phyloP scores from a whole-genome alignment of 2,888 invertebrate genomes.

The Melieria omissa region DNA sequence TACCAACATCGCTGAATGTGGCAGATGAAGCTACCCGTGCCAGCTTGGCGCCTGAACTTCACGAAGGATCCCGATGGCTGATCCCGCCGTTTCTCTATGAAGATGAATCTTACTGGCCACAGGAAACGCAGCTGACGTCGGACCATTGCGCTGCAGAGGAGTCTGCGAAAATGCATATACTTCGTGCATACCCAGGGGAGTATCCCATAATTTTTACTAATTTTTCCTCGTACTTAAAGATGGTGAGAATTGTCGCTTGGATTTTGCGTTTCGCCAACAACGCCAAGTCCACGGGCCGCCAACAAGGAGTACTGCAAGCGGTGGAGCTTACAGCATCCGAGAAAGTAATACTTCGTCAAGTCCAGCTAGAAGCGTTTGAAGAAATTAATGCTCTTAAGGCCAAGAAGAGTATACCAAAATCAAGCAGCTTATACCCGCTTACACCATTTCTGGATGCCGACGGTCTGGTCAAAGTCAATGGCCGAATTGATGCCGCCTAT shows the following conservation, averaged over 20 bases:
- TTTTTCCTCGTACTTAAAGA: constrained; percentile 33
- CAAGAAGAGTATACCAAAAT: constrained; percentile 1
- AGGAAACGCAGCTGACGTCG: neutral
- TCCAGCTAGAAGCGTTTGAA: constrained; percentile 11
- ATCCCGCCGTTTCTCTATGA: neutral
- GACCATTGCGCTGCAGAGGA: constrained; percentile 10
- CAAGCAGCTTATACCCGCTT: constrained; percentile 15
- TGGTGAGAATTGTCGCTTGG: constrained; percentile 47
- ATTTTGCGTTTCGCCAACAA: constrained; percentile 26
- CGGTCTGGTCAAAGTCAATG: constrained; percentile 20
- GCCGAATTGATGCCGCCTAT: constrained; percentile 34
- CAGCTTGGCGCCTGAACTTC: neutral
- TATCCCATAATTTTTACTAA: neutral
- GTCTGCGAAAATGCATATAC: neutral
- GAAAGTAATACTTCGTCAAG: neutral
- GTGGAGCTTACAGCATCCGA: neutral
- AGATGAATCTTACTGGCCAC: constrained; percentile 22
- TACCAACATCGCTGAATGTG: constrained; percentile 46
- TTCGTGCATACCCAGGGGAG: neutral
- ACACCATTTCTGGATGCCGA: constrained; percentile 32
- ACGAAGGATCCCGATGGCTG: too few species aligned
- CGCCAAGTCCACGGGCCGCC: neutral
- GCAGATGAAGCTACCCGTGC: constrained; percentile 47
- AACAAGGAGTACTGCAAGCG: neutral
- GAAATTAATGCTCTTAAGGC: constrained; percentile 20